Base-by-base conservation (phyloP, 2,888 invertebrate genomes). In the Hirudinaria manillensis region DNA sequence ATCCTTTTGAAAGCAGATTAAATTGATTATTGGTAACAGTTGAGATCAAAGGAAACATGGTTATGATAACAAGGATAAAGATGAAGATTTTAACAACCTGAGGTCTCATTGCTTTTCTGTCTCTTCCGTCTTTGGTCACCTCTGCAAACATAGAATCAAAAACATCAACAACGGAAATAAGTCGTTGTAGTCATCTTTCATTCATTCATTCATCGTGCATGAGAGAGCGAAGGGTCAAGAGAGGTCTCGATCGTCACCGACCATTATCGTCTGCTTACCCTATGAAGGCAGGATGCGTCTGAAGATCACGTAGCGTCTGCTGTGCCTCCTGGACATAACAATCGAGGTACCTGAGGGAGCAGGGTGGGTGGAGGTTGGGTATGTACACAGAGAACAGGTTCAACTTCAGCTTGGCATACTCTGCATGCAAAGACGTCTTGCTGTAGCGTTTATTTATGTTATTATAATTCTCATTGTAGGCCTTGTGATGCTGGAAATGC, bases 321-420 rank as follows among this genome's bases (percentile, higher is more conserved):
- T 29, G n/a, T 1, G 68, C 68, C 36, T 68, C 68, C 32, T n/a
- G 32, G 4, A 68, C 36, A 34, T 68, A 68, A 34, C 32, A 32
- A 10, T 68, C 68, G 29, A 68, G 68, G n/a, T 68, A n/a, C n/a
- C 36, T 34, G n/a, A 68, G 21, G 10, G 21, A n/a, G 36, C 68
- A 68, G 4, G 68, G 68, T 1, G 68, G 68, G 21, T 34, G n/a
- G 16, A 68, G 32, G 36, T 68, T 68, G n/a, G 68, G 68, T 32
- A 68, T 68, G 68, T 68, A 68, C n/a, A 68, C 13, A 1, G 68
- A 68, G 68, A 68, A 68, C 34, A 68, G 68, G 34, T 68, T 32
- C 16, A 32, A 34, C 36, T 34, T 29, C 32, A 68, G 6, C 68
- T 68, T n/a, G 36, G 68, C 29, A 32, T 34, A 68, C 32, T 36